Base-by-base conservation (phyloP, 1,140 invertebrate genomes). In the Magallana ariakensis region DNA sequence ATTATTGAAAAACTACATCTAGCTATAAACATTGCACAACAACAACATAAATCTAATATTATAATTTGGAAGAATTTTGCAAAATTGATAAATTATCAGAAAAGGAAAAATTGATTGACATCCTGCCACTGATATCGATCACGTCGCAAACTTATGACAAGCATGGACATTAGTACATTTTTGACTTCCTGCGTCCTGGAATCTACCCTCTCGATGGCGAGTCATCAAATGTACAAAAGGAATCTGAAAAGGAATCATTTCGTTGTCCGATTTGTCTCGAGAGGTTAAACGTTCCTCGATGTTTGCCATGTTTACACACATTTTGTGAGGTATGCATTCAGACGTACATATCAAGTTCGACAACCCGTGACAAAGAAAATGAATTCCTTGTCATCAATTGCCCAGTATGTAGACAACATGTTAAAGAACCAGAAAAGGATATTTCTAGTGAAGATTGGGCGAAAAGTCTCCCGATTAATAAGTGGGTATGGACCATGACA, bases 291-390 rank as follows among this genome's bases (percentile, higher is more conserved):
- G 16, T 0, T 7, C 16, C 58, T 16, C 16, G 19, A 15, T 62
- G 16, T 16, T 62, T 62, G 58, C 19, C 58, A 19, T 62, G 58
- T 62, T 62, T 62, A 16, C 58, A 62, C 58, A 62, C 13, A 8
- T 62, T 62, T 46, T 46, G 33, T 46, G 33, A n/a, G 19, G 16
- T 19, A 8, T 62, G 58, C 58, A 62, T 62, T 62, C 58, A 62
- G 58, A 62, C 58, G 16, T 62, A 62, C 58, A 62, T 62, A 16
- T 62, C 58, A n/a, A 62, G 58, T 62, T n/a, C 58, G 58, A 19
- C 19, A 19, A 62, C 58, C 19, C 58, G 58, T 16, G 58, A 62
- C 19, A 16, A 19, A n/a, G 15, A 62, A 1, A 16, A 62, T 5
- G 19, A 62, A n/a, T n/a, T 16, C 6, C 15, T 16, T 19, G 16